These are phyloP conservation scores for Xiphorhynchus erythropygius DNA, from an alignment of 2,797 vertebrate genomes.

Conservation along the genomic window DNA sequence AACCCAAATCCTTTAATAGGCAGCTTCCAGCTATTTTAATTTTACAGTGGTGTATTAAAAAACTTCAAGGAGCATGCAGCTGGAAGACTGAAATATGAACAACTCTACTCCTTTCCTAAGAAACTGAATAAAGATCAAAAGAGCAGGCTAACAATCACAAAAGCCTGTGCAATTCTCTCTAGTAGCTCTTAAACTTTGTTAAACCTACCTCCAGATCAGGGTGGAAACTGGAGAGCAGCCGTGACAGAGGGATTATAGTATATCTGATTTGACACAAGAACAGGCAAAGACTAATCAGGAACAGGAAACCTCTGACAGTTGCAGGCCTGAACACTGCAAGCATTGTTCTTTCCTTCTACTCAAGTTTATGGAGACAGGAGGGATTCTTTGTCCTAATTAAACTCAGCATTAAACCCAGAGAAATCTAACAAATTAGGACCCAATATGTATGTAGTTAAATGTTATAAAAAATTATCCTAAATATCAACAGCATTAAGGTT, in stretches of 20 bases:
- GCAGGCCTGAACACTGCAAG: slow-evolving; percentile 27
- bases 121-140: neutral
- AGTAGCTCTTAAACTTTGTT: neutral
- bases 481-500: neutral
- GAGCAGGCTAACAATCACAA: neutral
- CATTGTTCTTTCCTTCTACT: slow-evolving; percentile 21
- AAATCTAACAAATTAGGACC: neutral
- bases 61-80: neutral
- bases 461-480: neutral
- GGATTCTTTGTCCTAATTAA: neutral
- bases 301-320: slow-evolving; percentile 32
- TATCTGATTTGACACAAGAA: slow-evolving; percentile 35
- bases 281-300: neutral
- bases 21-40: slow-evolving; percentile 3
- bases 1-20: neutral
- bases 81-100: neutral
- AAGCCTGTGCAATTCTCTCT: neutral
- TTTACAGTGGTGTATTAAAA: neutral
- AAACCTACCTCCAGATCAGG: neutral
- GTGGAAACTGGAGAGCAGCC: neutral
- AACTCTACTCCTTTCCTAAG: neutral
- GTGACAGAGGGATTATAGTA: neutral
- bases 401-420: neutral
- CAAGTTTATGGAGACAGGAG: neutral
- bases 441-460: neutral